Evolutionary conservation across 2,113 vertebrate genomes (phyloP), one percentile per base, ranked within the genome.

Genomic region (Podarcis cretensis): DNA sequence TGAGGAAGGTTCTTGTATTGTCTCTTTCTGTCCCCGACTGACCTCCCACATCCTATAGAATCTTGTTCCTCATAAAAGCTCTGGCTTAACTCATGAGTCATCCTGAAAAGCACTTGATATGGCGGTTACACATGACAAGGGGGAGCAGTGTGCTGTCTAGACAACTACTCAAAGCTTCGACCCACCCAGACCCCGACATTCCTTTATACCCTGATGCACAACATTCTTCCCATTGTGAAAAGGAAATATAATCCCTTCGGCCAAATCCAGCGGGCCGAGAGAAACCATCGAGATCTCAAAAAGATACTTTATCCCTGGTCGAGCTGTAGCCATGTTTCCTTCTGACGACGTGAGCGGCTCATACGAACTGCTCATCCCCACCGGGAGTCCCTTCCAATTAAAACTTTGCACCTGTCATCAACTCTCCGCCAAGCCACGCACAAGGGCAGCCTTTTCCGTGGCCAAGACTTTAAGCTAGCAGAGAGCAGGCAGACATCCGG

Each of bases 361-460:
- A 69, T 6, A 27, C 25, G 7, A 84, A 14, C 4, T 14, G 65
- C 81, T 90, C 57, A 65, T 74, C 37, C 48, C 80, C 83, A 6
- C 23, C 86, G 54, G 0, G 13, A 78, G 84, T 65, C 85, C 78
- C 13, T 63, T 37, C 69, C 85, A 35, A 78, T 18, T 3, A 30
- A 54, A 90, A 48, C 77, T 25, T 89, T 0, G 0, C n/a, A 69
- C 4, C 30, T 0, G 0, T 23, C 16, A 74, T 66, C 59, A 30
- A 54, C 83, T 68, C 71, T 27, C 69, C 76, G 85, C 59, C 5
- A 85, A 69, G 6, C 77, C 90, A 4, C 0, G 21, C 43, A 20
- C 59, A 85, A 57, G 54, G 83, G 18, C 48, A 84, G 6, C 0
- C 0, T 48, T 35, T 68, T 30, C 85, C 87, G 81, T 82, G 88